phyloP scores from a whole-genome alignment of 1,140 invertebrate species.

The Spodoptera litura region DNA sequence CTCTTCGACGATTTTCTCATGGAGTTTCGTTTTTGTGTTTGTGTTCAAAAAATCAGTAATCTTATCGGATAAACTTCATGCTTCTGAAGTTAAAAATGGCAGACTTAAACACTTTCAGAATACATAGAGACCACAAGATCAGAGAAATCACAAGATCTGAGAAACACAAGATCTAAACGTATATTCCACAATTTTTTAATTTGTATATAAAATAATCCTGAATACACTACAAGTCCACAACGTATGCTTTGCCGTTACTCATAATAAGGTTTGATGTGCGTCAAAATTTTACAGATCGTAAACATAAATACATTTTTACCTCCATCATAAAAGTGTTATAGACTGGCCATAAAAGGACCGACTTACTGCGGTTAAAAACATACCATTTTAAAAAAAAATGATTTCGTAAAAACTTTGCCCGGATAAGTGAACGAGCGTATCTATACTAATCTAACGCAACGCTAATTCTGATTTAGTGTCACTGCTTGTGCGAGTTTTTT shows the following conservation, averaged over 20 bases:
- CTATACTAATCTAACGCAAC: neutral
- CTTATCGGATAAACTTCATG: no score
- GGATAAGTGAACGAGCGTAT: neutral
- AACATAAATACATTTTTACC: constrained; percentile 34
- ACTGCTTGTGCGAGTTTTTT: constrained; percentile 8
- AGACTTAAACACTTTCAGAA: no score
- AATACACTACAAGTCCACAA: neutral
- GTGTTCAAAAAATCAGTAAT: no score
- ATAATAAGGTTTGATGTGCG: constrained; percentile 12
- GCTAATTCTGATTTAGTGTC: neutral
- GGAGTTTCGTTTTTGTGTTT: no score
- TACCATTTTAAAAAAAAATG: neutral
- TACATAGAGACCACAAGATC: no score
- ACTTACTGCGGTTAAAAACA: constrained; percentile 1
- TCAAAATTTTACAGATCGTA: constrained; percentile 34
- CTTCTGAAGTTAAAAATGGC: no score
- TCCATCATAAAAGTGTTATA: constrained; percentile 22
- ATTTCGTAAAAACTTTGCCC: no score
- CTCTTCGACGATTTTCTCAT: no score
- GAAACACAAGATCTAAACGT: neutral
- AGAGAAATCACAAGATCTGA: neutral
- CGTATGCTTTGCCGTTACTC: neutral
- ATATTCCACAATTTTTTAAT: neutral
- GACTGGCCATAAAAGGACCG: constrained; percentile 9
- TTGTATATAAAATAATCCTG: neutral